Conservation (phyloP, 2,113 vertebrate species). For the Donacobius atricapilla region DNA sequence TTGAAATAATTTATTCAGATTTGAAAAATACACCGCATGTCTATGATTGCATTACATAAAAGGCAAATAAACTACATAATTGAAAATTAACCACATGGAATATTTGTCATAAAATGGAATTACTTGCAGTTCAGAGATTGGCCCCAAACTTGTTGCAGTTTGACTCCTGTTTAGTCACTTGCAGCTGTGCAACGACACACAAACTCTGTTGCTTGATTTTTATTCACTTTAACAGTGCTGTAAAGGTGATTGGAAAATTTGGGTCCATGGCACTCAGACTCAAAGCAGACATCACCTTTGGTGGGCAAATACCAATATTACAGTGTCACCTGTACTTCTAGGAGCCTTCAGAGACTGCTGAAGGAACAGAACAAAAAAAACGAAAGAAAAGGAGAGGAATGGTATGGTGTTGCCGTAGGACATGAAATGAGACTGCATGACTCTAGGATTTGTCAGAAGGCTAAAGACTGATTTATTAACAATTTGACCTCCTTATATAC, state of each 20-base stretch:
- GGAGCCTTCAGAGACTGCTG: not conserved
- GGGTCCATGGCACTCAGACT: not conserved
- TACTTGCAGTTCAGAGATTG: not conserved
- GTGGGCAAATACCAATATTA: not conserved
- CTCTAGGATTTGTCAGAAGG: no score
- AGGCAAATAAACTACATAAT: slow-evolving; percentile 28
- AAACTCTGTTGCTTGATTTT: not conserved
- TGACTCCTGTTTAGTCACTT: not conserved
- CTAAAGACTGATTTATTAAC: no score
- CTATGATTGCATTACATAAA: slow-evolving; percentile 38
- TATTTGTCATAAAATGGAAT: slow-evolving; percentile 9
- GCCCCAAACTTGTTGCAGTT: not conserved
- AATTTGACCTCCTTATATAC: no score
- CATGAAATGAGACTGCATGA: no score
- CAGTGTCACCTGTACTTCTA: not conserved
- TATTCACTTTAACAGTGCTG: not conserved
- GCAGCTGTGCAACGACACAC: not conserved
- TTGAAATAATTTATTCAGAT: slow-evolving; percentile 51
- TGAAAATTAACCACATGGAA: not conserved
- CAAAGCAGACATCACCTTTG: not conserved
- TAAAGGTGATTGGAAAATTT: not conserved
- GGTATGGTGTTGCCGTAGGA: no score
- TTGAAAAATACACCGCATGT: slow-evolving; percentile 17
- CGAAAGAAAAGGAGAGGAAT: accelerated
- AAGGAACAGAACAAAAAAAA: not conserved